A percentile compares a stretch with the other conserved stretches of the same genome.
Evolutionary conservation across 2,113 vertebrate species (phyloP).

Genomic region (Meles meles): DNA sequence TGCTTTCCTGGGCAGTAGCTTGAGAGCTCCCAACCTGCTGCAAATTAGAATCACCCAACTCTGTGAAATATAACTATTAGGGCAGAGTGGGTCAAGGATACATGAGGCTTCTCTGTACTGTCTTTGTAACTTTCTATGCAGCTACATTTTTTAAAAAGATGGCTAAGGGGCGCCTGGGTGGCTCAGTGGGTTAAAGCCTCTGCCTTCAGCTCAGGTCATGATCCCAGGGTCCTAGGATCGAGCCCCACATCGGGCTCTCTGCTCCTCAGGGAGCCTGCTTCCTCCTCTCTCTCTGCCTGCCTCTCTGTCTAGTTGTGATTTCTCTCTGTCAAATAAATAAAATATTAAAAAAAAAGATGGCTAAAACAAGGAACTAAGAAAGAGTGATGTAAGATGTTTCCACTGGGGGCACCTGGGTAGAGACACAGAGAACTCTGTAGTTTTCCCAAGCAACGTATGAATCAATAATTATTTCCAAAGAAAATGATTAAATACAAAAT

Average conservation of each 20-base stretch:
- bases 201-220: no score
- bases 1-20: neutral
- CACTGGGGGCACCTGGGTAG: neutral
- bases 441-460: neutral
- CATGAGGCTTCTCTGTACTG: neutral
- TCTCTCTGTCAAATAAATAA: no score
- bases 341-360: neutral
- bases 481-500: neutral
- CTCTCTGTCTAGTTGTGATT: no score
- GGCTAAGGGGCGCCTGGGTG: no score
- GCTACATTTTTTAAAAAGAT: neutral
- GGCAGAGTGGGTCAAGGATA: neutral
- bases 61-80: neutral
- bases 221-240: no score
- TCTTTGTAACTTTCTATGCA: neutral
- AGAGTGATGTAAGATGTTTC: neutral
- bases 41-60: neutral
- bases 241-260: no score
- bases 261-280: no score
- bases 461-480: neutral
- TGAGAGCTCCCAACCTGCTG: neutral
- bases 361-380: neutral
- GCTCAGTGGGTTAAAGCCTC: no score
- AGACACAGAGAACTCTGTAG: neutral
- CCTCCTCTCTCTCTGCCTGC: no score